phyloP scores from a whole-genome alignment of 2,113 vertebrate genomes.

The Neotragus pygmaeus region DNA sequence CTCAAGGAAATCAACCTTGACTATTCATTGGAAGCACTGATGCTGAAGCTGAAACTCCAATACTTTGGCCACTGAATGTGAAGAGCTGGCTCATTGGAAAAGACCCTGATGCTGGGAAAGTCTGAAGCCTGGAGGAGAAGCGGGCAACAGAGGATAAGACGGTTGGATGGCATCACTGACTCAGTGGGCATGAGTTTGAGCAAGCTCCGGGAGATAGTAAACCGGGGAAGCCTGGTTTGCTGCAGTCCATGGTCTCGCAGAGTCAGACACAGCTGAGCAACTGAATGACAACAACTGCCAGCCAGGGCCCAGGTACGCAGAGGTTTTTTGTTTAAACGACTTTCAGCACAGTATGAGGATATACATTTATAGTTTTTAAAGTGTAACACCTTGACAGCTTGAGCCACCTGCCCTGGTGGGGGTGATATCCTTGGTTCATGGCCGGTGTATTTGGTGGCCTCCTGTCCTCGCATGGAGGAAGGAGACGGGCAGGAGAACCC shows the following conservation, averaged over 20 bases:
- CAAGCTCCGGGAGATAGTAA: background rate
- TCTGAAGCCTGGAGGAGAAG: background rate
- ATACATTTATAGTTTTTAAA: background rate
- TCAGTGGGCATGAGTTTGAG: background rate
- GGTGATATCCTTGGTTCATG: background rate
- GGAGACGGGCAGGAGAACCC: accelerated
- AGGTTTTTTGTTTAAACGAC: background rate
- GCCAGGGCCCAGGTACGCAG: background rate
- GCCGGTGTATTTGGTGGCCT: background rate
- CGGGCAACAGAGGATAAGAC: background rate
- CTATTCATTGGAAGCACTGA: background rate
- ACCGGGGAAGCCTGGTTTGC: background rate
- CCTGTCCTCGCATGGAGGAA: background rate
- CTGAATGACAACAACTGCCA: background rate
- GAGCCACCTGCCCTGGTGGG: background rate
- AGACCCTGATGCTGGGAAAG: background rate
- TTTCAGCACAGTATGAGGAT: background rate
- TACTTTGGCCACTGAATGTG: background rate
- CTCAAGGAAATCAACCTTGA: background rate
- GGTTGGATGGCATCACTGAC: background rate
- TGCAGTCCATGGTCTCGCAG: background rate
- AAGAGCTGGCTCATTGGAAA: background rate
- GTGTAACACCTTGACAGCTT: background rate
- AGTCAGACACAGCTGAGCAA: background rate
- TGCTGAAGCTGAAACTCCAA: background rate